Base-by-base conservation (phyloP, 1,140 invertebrate species). In the Panagrolaimus sp. region DNA sequence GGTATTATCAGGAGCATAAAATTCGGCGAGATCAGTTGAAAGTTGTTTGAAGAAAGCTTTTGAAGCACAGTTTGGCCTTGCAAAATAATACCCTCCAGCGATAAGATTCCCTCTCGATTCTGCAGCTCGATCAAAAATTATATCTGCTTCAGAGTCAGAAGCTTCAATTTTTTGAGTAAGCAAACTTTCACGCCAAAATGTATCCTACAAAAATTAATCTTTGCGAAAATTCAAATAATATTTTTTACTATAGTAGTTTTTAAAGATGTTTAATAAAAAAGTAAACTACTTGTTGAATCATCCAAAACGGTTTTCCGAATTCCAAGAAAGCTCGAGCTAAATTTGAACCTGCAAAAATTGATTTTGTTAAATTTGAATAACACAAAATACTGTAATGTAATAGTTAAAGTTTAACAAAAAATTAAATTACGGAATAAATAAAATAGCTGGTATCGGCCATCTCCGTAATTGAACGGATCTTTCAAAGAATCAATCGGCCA, bases 391-490 rank as follows among this genome's bases (percentile, higher is more conserved):
- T n/a, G n/a, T n/a, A n/a, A n/a, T n/a, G n/a, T n/a, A n/a, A n/a
- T n/a, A n/a, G n/a, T n/a, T n/a, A n/a, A n/a, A n/a, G n/a, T n/a
- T n/a, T n/a, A n/a, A n/a, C n/a, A n/a, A n/a, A n/a, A n/a, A n/a
- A n/a, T n/a, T n/a, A n/a, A n/a, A 1, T 76, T 71, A 32, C 79
- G 38, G 15, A 81, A 71, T 14, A 81, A 52, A 63, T 79, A 83
- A 47, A 81, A 80, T 26, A 78, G 32, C 47, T 81, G 79, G 38
- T 81, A 81, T 8, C 74, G 67, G 43, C 81, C 79, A 68, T 81
- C 79, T 28, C 80, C 78, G 64, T 83, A 80, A 28, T 73, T 80
- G 67, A 80, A 80, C 12, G 76, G 74, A 52, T 80, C 76, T 52
- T 75, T 68, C 45, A 81, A 71, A 28, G 68, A 77, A n/a, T 72